Base-by-base conservation (phyloP, 2,888 invertebrate species). In the Leptinotarsa rubiginosa region DNA sequence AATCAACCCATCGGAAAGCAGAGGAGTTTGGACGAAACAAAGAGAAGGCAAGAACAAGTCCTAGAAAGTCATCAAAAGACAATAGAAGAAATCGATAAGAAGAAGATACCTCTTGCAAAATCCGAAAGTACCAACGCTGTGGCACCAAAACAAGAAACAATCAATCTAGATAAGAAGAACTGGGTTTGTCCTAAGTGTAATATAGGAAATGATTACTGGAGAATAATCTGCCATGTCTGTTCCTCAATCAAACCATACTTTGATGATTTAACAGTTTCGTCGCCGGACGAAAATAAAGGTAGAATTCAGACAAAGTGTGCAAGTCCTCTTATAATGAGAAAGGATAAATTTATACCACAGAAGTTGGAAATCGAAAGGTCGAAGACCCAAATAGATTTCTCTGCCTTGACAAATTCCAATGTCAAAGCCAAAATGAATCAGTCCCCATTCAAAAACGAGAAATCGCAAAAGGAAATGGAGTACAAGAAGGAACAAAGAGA, bases 141-240 rank as follows among this genome's bases (percentile, higher is more conserved):
- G 5, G 83, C 84, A 49, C 73, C 85, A 2, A 84, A 85, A 77
- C 79, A 82, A 16, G 84, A 85, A 68, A 84, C 85, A 1, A 83
- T 86, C 1, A 86, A 86, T 79, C 59, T 79, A n/a, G 86, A 87
- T 70, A 81, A 85, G 49, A 87, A 87, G 78, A 84, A 80, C 75
- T 92, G 92, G 93, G 85, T 86, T n/a, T 92, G 92, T 83, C 89
- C 90, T 1, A 88, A 88, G 75, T 92, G 92, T 81, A 91, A 91
- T 1, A 84, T 90, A 66, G 89, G 91, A 81, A 92, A 92, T 84
- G 89, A 90, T 47, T 90, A 90, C 72, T 91, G 91, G 88, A 87
- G 91, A 76, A 90, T 92, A 16, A 91, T 92, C 52, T 93, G 93
- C 84, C 91, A 91, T 78, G 90, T 91, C 20, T 92, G 92, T 80